These are phyloP conservation scores for Patella depressa DNA, from an alignment of 2,888 invertebrate species.

Conservation along the genomic window DNA sequence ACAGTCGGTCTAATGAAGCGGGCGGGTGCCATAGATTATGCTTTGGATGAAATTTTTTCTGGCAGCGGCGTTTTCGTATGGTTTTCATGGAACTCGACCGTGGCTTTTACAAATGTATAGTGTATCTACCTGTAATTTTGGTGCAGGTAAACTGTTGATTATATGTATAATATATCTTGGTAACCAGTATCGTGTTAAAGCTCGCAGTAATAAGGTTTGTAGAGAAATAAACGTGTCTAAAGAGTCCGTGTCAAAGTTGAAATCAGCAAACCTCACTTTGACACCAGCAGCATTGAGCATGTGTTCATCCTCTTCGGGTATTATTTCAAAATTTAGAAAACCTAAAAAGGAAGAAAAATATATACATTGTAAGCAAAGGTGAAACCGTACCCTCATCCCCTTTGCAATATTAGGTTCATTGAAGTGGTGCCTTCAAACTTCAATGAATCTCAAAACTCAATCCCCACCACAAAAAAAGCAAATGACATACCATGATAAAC, in stretches of 20 bases:
- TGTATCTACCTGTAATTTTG: constrained; percentile 29
- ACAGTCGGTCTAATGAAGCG: too few species aligned
- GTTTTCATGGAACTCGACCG: too few species aligned
- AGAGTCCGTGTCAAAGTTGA: constrained; percentile 28
- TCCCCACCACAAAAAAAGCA: background rate
- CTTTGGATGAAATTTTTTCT: too few species aligned
- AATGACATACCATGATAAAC: background rate
- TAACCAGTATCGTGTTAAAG: constrained; percentile 49
- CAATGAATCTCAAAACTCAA: too few species aligned
- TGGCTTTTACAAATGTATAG: background rate
- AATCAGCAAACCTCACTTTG: background rate
- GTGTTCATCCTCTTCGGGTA: constrained; percentile 27
- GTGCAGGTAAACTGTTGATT: constrained; percentile 28
- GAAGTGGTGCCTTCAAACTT: too few species aligned
- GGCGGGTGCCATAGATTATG: too few species aligned
- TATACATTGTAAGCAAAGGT: background rate
- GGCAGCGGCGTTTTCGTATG: too few species aligned
- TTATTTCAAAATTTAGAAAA: constrained; percentile 41
- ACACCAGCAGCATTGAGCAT: constrained; percentile 14
- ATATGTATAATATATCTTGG: constrained; percentile 48
- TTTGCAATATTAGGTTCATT: too few species aligned
- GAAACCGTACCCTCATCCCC: too few species aligned
- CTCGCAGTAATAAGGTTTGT: constrained; percentile 41
- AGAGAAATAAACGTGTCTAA: constrained; percentile 41
- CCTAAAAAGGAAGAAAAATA: constrained; percentile 34